Percentiles rank a stretch among this genome's conserved stretches.
These are phyloP conservation scores for Heliconius hortense DNA, from an alignment of 2,888 invertebrate genomes.

Conservation along the genomic window DNA sequence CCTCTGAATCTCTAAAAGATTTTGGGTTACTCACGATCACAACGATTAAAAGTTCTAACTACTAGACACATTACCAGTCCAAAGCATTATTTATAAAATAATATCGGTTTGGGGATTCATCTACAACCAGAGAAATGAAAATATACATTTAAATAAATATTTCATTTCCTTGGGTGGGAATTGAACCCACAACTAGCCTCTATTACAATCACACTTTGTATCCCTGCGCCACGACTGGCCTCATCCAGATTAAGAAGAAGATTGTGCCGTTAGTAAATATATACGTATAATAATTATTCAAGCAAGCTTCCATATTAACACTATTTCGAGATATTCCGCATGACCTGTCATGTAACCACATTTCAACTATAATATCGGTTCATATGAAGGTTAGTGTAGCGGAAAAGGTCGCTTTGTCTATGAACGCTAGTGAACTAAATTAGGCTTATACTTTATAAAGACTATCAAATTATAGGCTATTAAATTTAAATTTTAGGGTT, in stretches of 20 bases:
- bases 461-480: neutral
- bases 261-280: neutral
- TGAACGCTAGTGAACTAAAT: neutral
- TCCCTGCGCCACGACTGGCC: too few species aligned
- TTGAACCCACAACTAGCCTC: too few species aligned
- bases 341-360: conserved; percentile 9
- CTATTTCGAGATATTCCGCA: conserved; percentile 4
- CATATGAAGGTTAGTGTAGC: conserved; percentile 10
- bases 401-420: conserved; percentile 24
- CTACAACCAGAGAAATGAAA: too few species aligned
- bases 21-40: too few species aligned
- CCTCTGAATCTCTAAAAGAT: too few species aligned
- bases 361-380: conserved; percentile 9
- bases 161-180: too few species aligned
- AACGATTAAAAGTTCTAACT: too few species aligned
- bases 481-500: neutral
- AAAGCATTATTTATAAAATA: too few species aligned
- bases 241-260: neutral
- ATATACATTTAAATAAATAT: too few species aligned
- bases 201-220: too few species aligned
- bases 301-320: neutral
- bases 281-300: neutral
- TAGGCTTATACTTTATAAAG: neutral
- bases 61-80: too few species aligned
- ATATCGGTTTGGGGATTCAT: too few species aligned